Conservation (phyloP, 2,888 invertebrate genomes). For the Rhyacophila evoluta region DNA sequence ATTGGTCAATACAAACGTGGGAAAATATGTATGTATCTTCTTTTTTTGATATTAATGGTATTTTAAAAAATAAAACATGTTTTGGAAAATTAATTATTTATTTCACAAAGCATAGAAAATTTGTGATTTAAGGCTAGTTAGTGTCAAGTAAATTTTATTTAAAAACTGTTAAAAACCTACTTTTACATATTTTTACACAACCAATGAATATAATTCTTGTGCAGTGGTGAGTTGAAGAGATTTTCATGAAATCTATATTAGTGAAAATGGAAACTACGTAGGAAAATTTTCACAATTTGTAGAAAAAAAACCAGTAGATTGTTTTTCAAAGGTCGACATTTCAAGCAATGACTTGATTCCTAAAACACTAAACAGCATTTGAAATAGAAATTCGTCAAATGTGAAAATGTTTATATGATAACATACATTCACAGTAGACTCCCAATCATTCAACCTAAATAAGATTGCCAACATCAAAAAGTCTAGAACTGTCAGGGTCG, state of each 20-base stretch:
- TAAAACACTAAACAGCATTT: too few relatives aligned
- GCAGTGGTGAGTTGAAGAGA: constrained; percentile 55
- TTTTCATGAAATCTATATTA: constrained; percentile 62
- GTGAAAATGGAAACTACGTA: constrained; percentile 57
- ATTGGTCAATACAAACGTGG: too few relatives aligned
- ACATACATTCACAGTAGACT: too few relatives aligned
- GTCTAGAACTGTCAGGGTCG: too few relatives aligned
- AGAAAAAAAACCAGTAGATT: neutral
- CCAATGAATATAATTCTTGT: constrained; percentile 29
- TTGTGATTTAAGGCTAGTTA: constrained; percentile 25
- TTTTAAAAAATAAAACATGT: neutral
- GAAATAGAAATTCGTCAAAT: too few relatives aligned
- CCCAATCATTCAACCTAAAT: too few relatives aligned
- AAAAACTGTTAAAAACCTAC: constrained; percentile 27
- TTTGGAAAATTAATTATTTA: constrained; percentile 27
- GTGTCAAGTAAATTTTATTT: constrained; percentile 28
- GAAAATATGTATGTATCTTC: too few relatives aligned
- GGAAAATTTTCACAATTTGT: neutral
- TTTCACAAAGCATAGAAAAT: constrained; percentile 28
- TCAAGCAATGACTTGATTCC: too few relatives aligned
- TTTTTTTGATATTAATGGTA: too few relatives aligned
- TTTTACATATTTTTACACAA: constrained; percentile 33
- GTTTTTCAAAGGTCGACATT: too few relatives aligned
- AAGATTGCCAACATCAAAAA: too few relatives aligned
- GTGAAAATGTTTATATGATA: too few relatives aligned